Conservation (phyloP, 2,888 invertebrate species). For the Drymonia ruficornis region DNA sequence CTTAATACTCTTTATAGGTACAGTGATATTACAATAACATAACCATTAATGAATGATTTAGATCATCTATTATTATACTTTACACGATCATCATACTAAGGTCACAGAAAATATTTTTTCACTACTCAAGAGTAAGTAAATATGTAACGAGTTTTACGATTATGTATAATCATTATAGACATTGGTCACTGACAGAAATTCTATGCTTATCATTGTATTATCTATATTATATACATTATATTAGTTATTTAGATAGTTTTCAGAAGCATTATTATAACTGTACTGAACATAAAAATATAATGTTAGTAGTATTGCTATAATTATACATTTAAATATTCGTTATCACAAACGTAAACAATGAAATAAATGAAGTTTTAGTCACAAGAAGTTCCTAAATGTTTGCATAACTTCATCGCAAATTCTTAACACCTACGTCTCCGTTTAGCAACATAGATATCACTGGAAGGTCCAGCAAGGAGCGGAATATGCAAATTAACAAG, state of each 20-base stretch:
- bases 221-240: too few species aligned
- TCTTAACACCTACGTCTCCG: conserved; percentile 9
- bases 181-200: conserved; percentile 37
- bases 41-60: too few species aligned
- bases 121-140: too few species aligned
- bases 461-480: conserved; percentile 23
- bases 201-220: conserved; percentile 13
- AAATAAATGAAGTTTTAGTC: not conserved
- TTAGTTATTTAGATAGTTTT: not conserved
- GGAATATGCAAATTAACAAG: conserved; percentile 47
- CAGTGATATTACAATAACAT: too few species aligned
- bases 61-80: too few species aligned
- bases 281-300: not conserved
- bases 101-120: too few species aligned
- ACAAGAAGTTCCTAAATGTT: not conserved
- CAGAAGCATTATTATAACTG: not conserved
- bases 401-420: conserved; percentile 4
- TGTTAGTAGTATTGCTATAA: not conserved
- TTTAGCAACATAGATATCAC: conserved; percentile 12
- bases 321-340: not conserved
- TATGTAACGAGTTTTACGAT: too few species aligned
- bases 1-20: too few species aligned
- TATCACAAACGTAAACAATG: conserved; percentile 1
- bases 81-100: too few species aligned
- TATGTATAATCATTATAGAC: not conserved